These are phyloP conservation scores for Colossoma macropomum DNA, from an alignment of 2,113 vertebrate species.

Conservation along the genomic window DNA sequence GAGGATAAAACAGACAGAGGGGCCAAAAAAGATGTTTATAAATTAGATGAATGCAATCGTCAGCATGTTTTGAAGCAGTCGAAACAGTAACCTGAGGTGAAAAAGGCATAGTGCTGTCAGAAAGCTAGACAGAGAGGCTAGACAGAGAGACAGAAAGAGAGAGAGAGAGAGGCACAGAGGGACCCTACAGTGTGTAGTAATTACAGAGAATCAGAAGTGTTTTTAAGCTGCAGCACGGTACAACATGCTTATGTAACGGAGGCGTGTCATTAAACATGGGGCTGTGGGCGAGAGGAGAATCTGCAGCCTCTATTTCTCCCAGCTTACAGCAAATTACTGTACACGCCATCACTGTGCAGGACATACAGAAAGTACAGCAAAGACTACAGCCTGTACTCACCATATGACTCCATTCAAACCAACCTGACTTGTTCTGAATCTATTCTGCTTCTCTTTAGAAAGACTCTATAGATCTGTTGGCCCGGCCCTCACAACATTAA, in stretches of 20 bases:
- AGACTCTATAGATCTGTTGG: too few species aligned
- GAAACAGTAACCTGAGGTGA: constrained; percentile 28
- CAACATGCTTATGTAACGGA: constrained; percentile 43
- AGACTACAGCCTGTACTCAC: not conserved
- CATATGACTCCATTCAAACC: not conserved
- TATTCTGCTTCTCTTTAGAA: not conserved
- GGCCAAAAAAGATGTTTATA: constrained; percentile 33
- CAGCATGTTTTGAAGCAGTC: constrained; percentile 14
- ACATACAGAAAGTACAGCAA: not conserved
- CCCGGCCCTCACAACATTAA: too few species aligned
- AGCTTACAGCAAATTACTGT: constrained; percentile 17
- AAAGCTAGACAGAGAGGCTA: constrained; percentile 21
- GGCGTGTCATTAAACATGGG: constrained; percentile 43
- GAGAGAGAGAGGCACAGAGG: constrained; percentile 32
- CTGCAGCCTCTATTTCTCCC: constrained; percentile 5
- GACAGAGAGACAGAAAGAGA: not conserved
- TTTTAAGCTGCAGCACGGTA: constrained; percentile 25
- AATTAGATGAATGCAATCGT: constrained; percentile 19
- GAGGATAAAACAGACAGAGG: constrained; percentile 21
- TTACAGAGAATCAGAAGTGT: constrained; percentile 37
- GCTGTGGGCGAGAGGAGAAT: constrained; percentile 33
- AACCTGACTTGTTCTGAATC: not conserved
- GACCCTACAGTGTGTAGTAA: constrained; percentile 25
- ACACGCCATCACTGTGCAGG: not conserved
- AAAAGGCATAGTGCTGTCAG: constrained; percentile 24